These are phyloP conservation scores for Alouatta palliata DNA, from an alignment of 2,113 vertebrate species.

Conservation along the genomic window DNA sequence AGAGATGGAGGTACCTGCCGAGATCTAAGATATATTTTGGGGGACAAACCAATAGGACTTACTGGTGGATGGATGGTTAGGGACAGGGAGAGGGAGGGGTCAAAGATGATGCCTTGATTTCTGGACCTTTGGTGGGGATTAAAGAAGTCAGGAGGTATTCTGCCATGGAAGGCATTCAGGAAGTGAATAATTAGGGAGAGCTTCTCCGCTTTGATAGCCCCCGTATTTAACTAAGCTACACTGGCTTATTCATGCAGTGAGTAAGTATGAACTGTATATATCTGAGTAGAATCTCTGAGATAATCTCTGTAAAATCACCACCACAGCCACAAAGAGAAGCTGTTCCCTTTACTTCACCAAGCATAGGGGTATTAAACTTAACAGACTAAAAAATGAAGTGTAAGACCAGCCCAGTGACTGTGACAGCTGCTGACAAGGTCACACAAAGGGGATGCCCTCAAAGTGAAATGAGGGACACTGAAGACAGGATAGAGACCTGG, in stretches of 20 bases:
- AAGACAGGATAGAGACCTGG: too few relatives aligned
- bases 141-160: not conserved
- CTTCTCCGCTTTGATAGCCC: not conserved
- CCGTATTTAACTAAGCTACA: not conserved
- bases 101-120: not conserved
- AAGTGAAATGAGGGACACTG: not conserved
- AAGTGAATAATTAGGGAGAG: not conserved
- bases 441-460: not conserved
- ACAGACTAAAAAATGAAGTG: constrained; percentile 59
- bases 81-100: not conserved
- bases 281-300: not conserved
- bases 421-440: not conserved
- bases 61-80: not conserved
- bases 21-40: not conserved
- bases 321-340: constrained; percentile 44
- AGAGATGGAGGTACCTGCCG: not conserved
- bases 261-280: not conserved
- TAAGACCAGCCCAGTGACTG: not conserved
- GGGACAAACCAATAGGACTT: not conserved
- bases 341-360: not conserved
- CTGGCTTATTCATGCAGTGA: not conserved
- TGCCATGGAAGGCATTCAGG: not conserved
- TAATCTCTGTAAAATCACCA: not conserved
- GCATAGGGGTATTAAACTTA: constrained; percentile 45
- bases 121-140: not conserved